Base-by-base conservation (phyloP, 2,888 invertebrate genomes). In the Gymnosoma rotundatum region DNA sequence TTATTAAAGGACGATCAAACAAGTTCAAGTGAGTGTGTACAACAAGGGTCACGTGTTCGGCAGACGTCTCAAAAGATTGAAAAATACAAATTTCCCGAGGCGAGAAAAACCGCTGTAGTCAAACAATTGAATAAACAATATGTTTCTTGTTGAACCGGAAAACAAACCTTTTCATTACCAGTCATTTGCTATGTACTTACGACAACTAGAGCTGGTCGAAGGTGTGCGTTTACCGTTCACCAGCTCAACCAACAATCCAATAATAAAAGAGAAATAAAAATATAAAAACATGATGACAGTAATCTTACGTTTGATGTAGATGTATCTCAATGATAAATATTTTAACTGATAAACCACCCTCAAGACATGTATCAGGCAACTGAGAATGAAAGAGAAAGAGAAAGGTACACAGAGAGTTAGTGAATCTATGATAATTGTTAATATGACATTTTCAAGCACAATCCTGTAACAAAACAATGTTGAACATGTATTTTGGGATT, bases 391-490 rank as follows among this genome's bases (percentile, higher is more conserved):
- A 72, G 69, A 8, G 54, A 64, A 81, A 86, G 87, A 8, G 54
- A 64, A 81, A 86, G 87, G 88, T 32, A 8, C 36, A 38, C 1
- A 14, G 25, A 32, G 21, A 61, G 38, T 32, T 7, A 32, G 36
- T 50, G n/a, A 67, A 66, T 48, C 21, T 52, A 12, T 32, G 75
- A 70, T 81, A 84, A 84, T 81, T 81, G 78, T 58, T 70, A 64
- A 74, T 70, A 89, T 89, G 91, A 91, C 91, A 89, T 89, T 89
- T 90, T 91, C 90, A 90, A 92, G 92, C 91, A 89, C 90, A 92
- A 92, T 91, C 91, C 90, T 90, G 91, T 92, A 91, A 91, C 89
- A 89, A 73, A 92, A 89, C 89, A 91, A 90, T 91, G 90, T 91
- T 60, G 90, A 91, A 92, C 91, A 90, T 88, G 89, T 89, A 88